Conservation (phyloP, 2,113 vertebrate genomes). For the Maccullochella peelii region DNA sequence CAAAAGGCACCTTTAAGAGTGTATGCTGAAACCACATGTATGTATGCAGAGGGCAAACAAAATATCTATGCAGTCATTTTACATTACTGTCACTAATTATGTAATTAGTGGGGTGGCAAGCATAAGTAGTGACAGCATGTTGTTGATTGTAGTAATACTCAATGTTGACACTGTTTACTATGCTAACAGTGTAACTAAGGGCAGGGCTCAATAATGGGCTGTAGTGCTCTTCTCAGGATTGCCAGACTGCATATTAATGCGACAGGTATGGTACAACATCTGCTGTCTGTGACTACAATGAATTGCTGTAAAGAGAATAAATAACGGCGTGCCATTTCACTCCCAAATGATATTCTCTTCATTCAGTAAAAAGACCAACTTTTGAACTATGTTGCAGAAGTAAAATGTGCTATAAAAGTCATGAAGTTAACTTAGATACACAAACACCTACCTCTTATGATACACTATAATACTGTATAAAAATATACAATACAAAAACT, state of each 20-base stretch:
- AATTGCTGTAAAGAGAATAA: slow-evolving; percentile 27
- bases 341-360: slow-evolving; percentile 27
- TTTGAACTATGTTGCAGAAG: slow-evolving; percentile 13
- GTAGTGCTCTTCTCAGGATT: slow-evolving; percentile 12
- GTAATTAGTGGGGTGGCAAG: slow-evolving; percentile 31
- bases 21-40: not conserved
- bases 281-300: slow-evolving; percentile 16
- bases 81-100: slow-evolving; percentile 29
- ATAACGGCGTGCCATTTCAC: slow-evolving; percentile 32
- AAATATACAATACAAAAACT: not conserved
- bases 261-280: slow-evolving; percentile 39
- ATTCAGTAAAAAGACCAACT: slow-evolving; percentile 15
- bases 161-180: slow-evolving; percentile 48
- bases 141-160: slow-evolving; percentile 39
- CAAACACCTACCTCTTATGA: not conserved
- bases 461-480: too few relatives aligned
- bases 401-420: not conserved
- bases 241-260: slow-evolving; percentile 48
- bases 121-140: slow-evolving; percentile 26
- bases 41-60: not conserved
- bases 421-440: not conserved
- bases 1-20: not conserved
- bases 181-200: slow-evolving; percentile 50
- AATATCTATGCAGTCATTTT: slow-evolving; percentile 7
- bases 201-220: slow-evolving; percentile 38